Evolutionary conservation across 2,888 invertebrate species (phyloP).

Genomic region (Zonitis immaculata): DNA sequence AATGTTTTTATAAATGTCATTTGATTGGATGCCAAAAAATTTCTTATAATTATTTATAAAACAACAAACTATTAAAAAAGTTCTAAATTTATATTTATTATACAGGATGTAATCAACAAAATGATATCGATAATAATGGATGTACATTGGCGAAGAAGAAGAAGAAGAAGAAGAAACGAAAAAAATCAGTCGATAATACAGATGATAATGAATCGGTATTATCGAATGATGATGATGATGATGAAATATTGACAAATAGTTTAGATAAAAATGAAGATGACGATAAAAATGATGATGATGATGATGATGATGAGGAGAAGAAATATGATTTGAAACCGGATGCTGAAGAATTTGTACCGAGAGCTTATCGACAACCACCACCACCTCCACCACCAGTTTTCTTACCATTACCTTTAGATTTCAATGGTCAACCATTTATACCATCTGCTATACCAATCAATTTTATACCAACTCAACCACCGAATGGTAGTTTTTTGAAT

Average conservation of each 20-base stretch:
- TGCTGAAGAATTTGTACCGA: conserved; percentile 48
- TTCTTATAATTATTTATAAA: background rate
- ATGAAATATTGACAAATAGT: too few species aligned
- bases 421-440: conserved; percentile 32
- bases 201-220: background rate
- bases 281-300: conserved; percentile 1
- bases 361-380: conserved; percentile 34
- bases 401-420: conserved; percentile 39
- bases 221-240: background rate
- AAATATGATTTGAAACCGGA: conserved; percentile 41
- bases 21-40: conserved; percentile 23
- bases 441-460: conserved; percentile 41
- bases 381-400: conserved; percentile 36
- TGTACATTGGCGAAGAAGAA: too few species aligned
- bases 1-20: conserved; percentile 13
- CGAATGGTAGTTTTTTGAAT: too few species aligned
- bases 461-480: conserved; percentile 38
- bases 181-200: conserved; percentile 22
- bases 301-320: background rate
- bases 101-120: too few species aligned
- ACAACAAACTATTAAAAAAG: background rate
- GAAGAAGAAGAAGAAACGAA: conserved; percentile 35
- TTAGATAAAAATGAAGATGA: background rate
- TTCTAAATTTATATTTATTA: background rate
- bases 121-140: too few species aligned